Conservation (phyloP, 2,888 invertebrate genomes). For the Pilophorus perplexus region DNA sequence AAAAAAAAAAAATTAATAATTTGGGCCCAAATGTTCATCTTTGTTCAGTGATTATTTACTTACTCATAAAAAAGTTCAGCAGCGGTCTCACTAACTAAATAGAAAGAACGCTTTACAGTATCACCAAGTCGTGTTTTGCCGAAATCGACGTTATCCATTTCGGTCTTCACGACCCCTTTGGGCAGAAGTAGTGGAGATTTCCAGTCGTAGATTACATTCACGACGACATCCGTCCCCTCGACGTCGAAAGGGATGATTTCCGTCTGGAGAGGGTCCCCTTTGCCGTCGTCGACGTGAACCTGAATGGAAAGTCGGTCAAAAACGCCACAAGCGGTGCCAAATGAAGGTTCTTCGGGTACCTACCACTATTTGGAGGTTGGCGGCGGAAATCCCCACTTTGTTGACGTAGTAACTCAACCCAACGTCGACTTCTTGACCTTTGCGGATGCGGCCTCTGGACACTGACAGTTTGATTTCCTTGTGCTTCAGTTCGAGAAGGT, state of each 20-base stretch:
- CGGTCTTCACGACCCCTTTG: no score
- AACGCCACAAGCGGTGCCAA: not conserved
- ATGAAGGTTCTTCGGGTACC: not conserved
- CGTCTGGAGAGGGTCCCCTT: constrained; percentile 18
- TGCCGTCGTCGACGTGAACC: constrained; percentile 21
- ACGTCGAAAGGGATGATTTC: constrained; percentile 24
- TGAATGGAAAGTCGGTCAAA: not conserved
- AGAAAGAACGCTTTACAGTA: no score
- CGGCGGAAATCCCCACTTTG: not conserved
- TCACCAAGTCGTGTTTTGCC: no score
- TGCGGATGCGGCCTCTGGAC: not conserved
- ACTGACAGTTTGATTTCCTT: not conserved
- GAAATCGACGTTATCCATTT: no score
- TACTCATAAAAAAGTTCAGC: no score
- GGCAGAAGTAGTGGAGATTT: no score
- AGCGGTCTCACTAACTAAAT: no score
- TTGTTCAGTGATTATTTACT: no score
- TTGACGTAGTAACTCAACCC: not conserved
- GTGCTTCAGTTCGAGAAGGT: not conserved
- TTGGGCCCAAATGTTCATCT: no score
- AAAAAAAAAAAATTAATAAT: no score
- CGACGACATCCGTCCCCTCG: constrained; percentile 19
- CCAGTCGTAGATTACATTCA: constrained; percentile 4
- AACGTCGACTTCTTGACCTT: not conserved
- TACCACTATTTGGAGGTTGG: not conserved